A percentile compares a stretch with the other conserved stretches of the same genome.
Evolutionary conservation across 2,113 vertebrate species (phyloP).

Genomic region (Ptyas mucosa): DNA sequence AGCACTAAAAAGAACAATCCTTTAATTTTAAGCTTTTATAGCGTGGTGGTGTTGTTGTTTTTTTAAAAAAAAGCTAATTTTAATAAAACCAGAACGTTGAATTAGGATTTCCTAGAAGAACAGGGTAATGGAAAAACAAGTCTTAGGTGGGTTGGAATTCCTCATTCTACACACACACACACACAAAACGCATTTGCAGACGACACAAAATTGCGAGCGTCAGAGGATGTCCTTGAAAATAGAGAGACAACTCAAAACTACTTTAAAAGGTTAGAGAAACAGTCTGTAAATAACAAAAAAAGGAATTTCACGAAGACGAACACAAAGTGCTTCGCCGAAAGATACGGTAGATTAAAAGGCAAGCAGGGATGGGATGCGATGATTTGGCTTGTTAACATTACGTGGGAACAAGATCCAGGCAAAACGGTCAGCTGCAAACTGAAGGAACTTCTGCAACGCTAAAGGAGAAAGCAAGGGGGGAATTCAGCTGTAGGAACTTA

Average conservation of each 20-base stretch:
- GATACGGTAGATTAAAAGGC: background rate
- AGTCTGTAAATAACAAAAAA: background rate
- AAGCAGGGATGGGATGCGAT: background rate
- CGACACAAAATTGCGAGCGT: background rate
- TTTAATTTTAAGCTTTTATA: background rate
- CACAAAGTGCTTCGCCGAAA: background rate
- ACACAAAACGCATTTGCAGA: background rate
- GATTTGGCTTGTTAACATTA: background rate
- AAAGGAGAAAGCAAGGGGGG: background rate
- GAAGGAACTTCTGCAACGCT: background rate
- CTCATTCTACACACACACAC: background rate
- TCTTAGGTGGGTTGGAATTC: background rate
- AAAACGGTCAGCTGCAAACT: background rate
- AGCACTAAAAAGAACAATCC: fast-evolving
- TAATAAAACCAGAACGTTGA: background rate
- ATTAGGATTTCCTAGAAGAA: background rate
- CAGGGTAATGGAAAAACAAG: background rate
- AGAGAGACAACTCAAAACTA: background rate
- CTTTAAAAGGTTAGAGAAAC: background rate
- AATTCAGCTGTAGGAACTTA: background rate
- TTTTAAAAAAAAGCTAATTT: background rate
- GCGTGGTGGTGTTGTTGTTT: background rate
- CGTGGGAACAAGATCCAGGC: background rate
- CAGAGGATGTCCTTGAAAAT: background rate
- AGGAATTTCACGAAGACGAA: background rate